Evolutionary conservation across 1,140 invertebrate species (phyloP).

Genomic region (Onthophagus taurus): DNA sequence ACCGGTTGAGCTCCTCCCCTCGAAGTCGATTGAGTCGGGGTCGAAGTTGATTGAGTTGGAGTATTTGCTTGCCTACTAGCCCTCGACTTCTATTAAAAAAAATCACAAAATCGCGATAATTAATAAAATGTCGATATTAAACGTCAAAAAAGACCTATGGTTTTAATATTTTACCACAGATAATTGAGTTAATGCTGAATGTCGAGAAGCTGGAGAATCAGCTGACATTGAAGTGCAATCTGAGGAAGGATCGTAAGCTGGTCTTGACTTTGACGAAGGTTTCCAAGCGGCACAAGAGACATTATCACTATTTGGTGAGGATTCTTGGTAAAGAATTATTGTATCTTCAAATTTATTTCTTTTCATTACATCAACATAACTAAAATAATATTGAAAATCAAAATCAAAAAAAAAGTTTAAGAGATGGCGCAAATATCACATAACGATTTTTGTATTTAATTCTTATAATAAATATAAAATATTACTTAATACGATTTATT

Average conservation of each 20-base stretch:
- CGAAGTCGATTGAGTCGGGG: background rate
- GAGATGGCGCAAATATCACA: no score
- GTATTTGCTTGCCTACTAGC: no score
- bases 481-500: background rate
- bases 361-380: constrained; percentile 63
- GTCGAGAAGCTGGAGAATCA: constrained; percentile 53
- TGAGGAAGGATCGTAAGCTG: constrained; percentile 35
- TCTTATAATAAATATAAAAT: background rate
- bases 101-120: no score
- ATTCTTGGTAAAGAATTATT: background rate
- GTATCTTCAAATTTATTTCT: constrained; percentile 39
- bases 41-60: no score
- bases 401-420: no score
- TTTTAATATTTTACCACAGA: constrained; percentile 43
- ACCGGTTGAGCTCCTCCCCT: constrained; percentile 13
- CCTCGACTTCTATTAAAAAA: constrained; percentile 27
- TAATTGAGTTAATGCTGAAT: constrained; percentile 44
- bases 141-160: no score
- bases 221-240: constrained; percentile 55
- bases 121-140: no score
- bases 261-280: constrained; percentile 34
- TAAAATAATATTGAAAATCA: no score
- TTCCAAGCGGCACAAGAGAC: constrained; percentile 22
- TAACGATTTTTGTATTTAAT: no score
- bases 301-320: background rate